These are phyloP conservation scores for Xerus inauris DNA, from an alignment of 2,113 vertebrate species.

Conservation along the genomic window DNA sequence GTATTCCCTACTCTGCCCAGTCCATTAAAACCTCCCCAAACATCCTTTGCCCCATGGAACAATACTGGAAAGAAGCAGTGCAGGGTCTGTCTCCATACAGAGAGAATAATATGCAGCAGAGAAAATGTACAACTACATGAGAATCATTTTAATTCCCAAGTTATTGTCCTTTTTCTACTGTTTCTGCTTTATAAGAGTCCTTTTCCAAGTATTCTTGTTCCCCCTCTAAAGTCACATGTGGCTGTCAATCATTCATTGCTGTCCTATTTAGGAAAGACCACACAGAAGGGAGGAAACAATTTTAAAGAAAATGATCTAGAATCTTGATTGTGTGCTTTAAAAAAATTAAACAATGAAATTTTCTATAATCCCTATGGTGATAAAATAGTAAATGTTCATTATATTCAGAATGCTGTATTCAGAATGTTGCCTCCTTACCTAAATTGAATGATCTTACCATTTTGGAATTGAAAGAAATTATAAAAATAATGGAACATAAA, in stretches of 20 bases:
- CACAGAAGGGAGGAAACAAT: background rate
- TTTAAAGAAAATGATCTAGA: constrained; percentile 8
- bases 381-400: constrained; percentile 18
- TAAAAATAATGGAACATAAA: background rate
- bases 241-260: background rate
- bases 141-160: background rate
- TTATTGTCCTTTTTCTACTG: background rate
- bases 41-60: background rate
- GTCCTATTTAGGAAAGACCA: background rate
- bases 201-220: background rate
- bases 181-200: background rate
- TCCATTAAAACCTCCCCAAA: background rate
- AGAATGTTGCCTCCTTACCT: background rate
- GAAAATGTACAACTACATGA: background rate
- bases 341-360: background rate
- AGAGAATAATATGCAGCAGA: background rate
- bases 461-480: background rate
- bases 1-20: too few relatives aligned
- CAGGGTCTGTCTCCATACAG: background rate
- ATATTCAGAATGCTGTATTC: background rate
- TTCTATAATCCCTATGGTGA: background rate
- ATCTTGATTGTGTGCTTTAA: background rate
- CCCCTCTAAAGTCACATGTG: background rate
- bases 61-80: background rate
- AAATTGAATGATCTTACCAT: background rate